These are phyloP conservation scores for Idris sp. DNA, from an alignment of 1,140 invertebrate species.

Conservation along the genomic window DNA sequence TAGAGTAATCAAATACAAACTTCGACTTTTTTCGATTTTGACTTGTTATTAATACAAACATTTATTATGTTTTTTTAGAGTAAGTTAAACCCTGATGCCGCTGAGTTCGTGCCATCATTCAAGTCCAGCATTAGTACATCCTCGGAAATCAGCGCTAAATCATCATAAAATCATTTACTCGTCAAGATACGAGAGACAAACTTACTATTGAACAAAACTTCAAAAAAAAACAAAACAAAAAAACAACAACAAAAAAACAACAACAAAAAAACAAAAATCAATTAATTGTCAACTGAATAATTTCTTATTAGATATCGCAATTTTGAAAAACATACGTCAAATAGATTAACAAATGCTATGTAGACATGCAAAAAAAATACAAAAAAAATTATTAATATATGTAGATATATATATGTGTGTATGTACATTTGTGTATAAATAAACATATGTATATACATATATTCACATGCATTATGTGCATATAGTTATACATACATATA, in stretches of 20 bases:
- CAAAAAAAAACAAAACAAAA: too few relatives aligned
- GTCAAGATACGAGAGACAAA: conserved; percentile 41
- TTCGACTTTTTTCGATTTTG: too few relatives aligned
- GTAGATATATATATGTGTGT: conserved; percentile 30
- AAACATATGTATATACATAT: conserved; percentile 31
- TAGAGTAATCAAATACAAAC: too few relatives aligned
- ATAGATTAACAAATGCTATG: conserved; percentile 60
- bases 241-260: too few relatives aligned
- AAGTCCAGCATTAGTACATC: conserved; percentile 68
- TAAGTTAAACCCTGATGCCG: conserved; percentile 86
- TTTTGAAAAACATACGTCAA: conserved; percentile 69
- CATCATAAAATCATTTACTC: conserved; percentile 70
- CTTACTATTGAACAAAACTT: conserved; percentile 61
- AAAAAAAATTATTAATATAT: conserved; percentile 33
- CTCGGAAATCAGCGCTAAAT: conserved; percentile 71
- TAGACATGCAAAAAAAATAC: conserved; percentile 30
- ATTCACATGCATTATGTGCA: conserved; percentile 16
- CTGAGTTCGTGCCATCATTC: conserved; percentile 85
- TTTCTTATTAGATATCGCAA: conserved; percentile 67
- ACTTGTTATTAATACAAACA: too few relatives aligned
- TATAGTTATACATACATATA: conserved; percentile 27
- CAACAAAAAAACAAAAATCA: too few relatives aligned
- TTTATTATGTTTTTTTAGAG: conserved; percentile 81
- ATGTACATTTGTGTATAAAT: conserved; percentile 36
- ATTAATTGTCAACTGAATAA: conserved; percentile 65